Conservation (phyloP, 2,113 vertebrate species). For the Tichodroma muraria region DNA sequence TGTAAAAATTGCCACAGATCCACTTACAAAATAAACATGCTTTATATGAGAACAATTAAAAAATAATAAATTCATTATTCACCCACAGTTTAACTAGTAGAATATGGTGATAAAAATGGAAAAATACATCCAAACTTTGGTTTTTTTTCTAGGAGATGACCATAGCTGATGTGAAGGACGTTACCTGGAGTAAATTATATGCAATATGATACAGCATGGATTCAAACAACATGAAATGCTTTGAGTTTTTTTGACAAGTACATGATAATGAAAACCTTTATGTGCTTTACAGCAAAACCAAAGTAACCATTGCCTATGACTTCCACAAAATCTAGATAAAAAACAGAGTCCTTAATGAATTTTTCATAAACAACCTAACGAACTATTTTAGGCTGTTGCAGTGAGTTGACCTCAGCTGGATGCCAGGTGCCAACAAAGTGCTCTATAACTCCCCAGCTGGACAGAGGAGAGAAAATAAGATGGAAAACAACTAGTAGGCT, state of each 20-base stretch:
- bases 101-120: neutral
- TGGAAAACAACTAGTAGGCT: neutral
- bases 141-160: neutral
- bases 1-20: neutral
- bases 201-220: neutral
- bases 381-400: neutral
- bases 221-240: neutral
- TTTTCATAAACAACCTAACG: neutral
- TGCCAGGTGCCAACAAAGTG: neutral
- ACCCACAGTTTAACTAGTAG: neutral
- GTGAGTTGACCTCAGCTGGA: neutral
- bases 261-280: neutral
- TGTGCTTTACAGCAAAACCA: neutral
- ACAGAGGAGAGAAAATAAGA: neutral
- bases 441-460: neutral
- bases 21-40: neutral
- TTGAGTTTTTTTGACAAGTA: neutral
- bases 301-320: neutral
- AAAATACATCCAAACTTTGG: neutral
- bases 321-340: neutral
- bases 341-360: accelerated
- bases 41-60: neutral
- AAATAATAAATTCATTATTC: accelerated
- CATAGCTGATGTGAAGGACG: neutral
- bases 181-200: neutral